Conservation (phyloP, 1,140 invertebrate genomes). For the Drusus annulatus region DNA sequence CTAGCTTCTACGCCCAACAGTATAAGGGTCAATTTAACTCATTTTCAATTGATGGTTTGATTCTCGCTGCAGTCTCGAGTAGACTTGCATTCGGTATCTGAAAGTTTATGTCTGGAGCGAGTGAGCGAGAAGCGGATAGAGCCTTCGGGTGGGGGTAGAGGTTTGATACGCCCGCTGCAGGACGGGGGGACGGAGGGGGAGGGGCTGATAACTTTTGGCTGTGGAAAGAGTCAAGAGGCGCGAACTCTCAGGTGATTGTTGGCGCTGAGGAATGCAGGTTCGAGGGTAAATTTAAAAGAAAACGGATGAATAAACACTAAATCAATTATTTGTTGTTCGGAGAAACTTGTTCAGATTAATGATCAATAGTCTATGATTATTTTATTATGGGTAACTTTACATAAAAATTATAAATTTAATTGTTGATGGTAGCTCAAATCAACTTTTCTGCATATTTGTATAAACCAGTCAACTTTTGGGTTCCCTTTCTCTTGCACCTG, state of each 20-base stretch:
- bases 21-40: neutral
- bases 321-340: no score
- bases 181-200: neutral
- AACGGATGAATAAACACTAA: no score
- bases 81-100: conserved; percentile 52
- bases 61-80: conserved; percentile 33
- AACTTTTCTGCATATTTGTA: no score
- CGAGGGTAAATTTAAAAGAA: neutral
- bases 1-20: neutral
- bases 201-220: conserved; percentile 39
- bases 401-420: no score
- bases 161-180: conserved; percentile 7
- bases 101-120: conserved; percentile 49
- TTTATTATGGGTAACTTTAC: no score
- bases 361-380: no score
- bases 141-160: conserved; percentile 27
- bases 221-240: conserved; percentile 31
- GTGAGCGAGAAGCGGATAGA: conserved; percentile 42
- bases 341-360: no score
- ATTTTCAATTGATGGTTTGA: neutral
- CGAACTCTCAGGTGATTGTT: conserved; percentile 20
- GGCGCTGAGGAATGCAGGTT: neutral
- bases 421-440: no score
- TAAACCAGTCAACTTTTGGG: no score
- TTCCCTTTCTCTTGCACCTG: no score